Evolutionary conservation across 2,888 invertebrate genomes (phyloP).

Genomic region (Lasioglossum vierecki): DNA sequence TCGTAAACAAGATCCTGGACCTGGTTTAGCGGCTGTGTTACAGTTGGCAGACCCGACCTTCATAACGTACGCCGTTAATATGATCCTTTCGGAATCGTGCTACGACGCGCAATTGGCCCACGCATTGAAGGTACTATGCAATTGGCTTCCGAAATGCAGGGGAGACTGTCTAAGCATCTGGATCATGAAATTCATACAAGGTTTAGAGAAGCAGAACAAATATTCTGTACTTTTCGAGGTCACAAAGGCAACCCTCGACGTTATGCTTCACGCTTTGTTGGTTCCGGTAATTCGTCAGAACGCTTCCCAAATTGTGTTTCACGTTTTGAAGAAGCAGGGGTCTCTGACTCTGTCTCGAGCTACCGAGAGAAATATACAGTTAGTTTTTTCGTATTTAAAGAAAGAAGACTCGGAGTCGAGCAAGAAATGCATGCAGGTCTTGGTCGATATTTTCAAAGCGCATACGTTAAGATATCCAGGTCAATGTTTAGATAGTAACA

Average conservation of each 20-base stretch:
- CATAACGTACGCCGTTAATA: constrained; percentile 84
- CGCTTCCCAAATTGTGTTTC: constrained; percentile 87
- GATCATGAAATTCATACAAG: constrained; percentile 88
- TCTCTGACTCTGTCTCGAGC: constrained; percentile 87
- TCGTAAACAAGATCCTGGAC: constrained; percentile 84
- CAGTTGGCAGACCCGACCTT: constrained; percentile 84
- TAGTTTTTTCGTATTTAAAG: constrained; percentile 85
- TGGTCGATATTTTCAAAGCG: constrained; percentile 86
- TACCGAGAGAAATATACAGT: constrained; percentile 82
- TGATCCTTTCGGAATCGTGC: constrained; percentile 83
- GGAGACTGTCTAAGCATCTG: constrained; percentile 88
- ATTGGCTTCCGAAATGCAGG: constrained; percentile 88
- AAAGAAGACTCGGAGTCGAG: constrained; percentile 86
- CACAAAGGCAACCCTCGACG: constrained; percentile 86
- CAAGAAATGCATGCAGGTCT: constrained; percentile 85
- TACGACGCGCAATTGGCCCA: constrained; percentile 86
- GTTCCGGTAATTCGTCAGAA: constrained; percentile 86
- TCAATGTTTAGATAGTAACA: constrained; percentile 77
- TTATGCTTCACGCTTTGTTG: constrained; percentile 86
- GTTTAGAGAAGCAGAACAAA: constrained; percentile 85
- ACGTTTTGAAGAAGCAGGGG: constrained; percentile 87
- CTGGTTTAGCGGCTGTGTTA: constrained; percentile 87
- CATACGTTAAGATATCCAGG: constrained; percentile 85
- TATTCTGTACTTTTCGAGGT: constrained; percentile 87
- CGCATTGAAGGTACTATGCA: constrained; percentile 88